Evolutionary conservation across 1,140 invertebrate species (phyloP).

Genomic region (Brachionus koreanus): DNA sequence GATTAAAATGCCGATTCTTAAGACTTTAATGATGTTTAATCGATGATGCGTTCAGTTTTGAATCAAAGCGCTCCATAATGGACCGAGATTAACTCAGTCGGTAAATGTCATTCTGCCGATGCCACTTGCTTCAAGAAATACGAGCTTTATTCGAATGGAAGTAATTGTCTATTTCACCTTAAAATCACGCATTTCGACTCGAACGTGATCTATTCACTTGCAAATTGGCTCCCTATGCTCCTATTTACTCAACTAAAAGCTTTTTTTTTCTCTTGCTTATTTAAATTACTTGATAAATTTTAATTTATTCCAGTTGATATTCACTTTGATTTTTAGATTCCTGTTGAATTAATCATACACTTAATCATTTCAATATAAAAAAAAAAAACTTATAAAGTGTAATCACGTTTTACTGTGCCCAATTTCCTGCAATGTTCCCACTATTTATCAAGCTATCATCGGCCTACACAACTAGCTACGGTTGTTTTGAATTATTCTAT

Average conservation of each 20-base stretch:
- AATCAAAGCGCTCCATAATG: not conserved
- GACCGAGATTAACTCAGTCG: not conserved
- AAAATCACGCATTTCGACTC: not conserved
- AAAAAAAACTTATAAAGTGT: not conserved
- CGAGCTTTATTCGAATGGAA: not conserved
- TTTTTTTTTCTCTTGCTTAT: not conserved
- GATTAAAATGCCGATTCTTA: slow-evolving; percentile 23
- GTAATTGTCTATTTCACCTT: not conserved
- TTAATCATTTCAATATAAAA: not conserved
- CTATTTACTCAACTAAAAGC: not conserved
- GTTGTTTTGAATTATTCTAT: not conserved
- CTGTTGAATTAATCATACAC: not conserved
- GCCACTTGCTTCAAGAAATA: not conserved
- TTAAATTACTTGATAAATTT: not conserved
- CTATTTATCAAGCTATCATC: not conserved
- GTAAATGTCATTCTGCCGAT: not conserved
- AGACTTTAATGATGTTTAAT: slow-evolving; percentile 17
- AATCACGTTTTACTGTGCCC: not conserved
- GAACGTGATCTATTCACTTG: not conserved
- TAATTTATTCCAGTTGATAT: slow-evolving; percentile 5
- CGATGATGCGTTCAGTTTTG: not conserved
- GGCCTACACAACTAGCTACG: not conserved
- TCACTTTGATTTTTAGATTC: not conserved
- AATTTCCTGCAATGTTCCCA: not conserved
- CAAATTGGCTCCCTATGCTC: not conserved